phyloP scores from a whole-genome alignment of 2,113 vertebrate genomes.

The Syngnathus scovelli region DNA sequence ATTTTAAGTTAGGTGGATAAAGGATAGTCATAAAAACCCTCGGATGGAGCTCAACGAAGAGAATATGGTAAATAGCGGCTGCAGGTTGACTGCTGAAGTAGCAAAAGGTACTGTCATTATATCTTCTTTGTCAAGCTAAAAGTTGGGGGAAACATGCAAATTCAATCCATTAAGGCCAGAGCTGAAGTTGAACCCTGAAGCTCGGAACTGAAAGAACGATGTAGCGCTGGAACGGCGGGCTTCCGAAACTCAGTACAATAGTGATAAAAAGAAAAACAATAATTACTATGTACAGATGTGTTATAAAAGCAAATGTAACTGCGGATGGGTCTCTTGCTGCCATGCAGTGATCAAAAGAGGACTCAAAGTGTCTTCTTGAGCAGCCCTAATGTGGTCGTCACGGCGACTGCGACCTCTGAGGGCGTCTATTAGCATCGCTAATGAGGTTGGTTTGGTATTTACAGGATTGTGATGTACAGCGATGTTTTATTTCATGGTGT shows the following conservation, averaged over 20 bases:
- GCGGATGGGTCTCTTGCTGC: constrained; percentile 33
- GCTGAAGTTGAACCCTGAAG: not conserved
- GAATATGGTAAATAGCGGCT: not conserved
- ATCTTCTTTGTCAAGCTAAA: not conserved
- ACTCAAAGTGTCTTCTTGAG: constrained; percentile 45
- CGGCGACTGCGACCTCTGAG: constrained; percentile 31
- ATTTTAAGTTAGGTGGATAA: not conserved
- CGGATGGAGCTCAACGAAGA: not conserved
- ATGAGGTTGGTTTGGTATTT: constrained; percentile 37
- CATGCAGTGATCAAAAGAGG: constrained; percentile 28
- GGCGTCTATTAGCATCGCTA: constrained; percentile 40
- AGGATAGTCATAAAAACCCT: not conserved
- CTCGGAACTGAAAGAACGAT: not conserved
- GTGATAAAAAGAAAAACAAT: constrained; percentile 15
- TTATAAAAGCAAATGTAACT: constrained; percentile 25
- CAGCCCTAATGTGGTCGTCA: constrained; percentile 36
- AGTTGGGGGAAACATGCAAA: not conserved
- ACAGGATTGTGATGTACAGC: constrained; percentile 23
- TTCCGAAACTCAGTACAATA: not conserved
- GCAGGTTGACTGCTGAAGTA: not conserved
- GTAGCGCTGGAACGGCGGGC: not conserved
- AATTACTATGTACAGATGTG: constrained; percentile 19
- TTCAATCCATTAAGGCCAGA: not conserved
- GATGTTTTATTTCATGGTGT: constrained; percentile 33
- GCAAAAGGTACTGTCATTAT: not conserved